Conservation (phyloP, 30 jellyfish, hydroid and myxozoan genomes). For the Aurelia aurita complex sp. Pacific region DNA sequence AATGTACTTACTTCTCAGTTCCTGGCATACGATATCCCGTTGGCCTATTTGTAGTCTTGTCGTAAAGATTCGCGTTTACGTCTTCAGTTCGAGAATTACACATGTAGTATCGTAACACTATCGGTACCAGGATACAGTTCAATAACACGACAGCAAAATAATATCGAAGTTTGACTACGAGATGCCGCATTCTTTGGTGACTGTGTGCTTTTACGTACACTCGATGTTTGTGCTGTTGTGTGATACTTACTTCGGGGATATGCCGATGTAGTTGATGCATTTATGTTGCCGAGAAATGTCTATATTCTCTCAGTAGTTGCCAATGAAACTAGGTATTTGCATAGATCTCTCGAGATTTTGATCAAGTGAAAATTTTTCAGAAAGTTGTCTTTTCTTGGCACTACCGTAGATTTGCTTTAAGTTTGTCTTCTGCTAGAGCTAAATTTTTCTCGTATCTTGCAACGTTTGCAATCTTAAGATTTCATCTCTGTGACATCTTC, state of each 20-base stretch:
- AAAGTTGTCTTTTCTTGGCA: neutral
- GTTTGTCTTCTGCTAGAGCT: neutral
- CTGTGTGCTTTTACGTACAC: conserved; percentile 9
- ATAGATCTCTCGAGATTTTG: too few relatives aligned
- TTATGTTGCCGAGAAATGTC: neutral
- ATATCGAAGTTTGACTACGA: conserved; percentile 44
- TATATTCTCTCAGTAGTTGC: neutral
- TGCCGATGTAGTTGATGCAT: neutral
- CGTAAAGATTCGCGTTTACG: neutral
- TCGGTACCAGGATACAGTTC: conserved; percentile 76
- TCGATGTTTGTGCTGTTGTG: conserved; percentile 7
- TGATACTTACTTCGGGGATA: neutral
- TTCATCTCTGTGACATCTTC: too few relatives aligned
- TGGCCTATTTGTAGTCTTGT: neutral
- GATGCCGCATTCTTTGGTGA: conserved; percentile 64
- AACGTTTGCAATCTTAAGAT: neutral
- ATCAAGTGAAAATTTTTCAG: neutral
- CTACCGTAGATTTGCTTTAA: neutral
- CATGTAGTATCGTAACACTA: conserved; percentile 55
- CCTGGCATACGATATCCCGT: neutral
- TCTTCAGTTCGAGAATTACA: conserved; percentile 16
- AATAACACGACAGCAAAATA: conserved; percentile 28
- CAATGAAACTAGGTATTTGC: too few relatives aligned
- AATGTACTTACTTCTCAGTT: conserved; percentile 1
- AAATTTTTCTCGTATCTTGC: neutral